Base-by-base conservation (phyloP, 2,888 invertebrate genomes). In the Uloborus plumipes region DNA sequence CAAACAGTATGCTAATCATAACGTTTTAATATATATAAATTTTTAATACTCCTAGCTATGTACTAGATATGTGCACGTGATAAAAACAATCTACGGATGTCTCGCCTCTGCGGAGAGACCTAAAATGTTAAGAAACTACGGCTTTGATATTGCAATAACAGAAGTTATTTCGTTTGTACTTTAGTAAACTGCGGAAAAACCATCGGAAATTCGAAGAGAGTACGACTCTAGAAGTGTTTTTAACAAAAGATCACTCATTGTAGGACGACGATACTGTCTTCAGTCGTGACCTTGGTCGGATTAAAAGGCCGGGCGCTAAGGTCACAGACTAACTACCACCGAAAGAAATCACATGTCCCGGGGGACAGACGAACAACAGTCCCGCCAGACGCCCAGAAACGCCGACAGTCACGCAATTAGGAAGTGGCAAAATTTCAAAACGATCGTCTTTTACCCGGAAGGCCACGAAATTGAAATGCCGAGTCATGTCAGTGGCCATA, bases 81-180 rank as follows among this genome's bases (percentile, higher is more conserved):
- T 83, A 83, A 83, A 83, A 83, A 83, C 83, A 69, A 77, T 83
- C 83, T 83, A 77, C 77, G 47, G 67, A 81, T 71, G 72, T 73
- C 74, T 76, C 66, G 59, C 74, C 71, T 59, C 70, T 67, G 58
- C 16, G 39, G 81, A 82, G 76, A 82, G 81, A 75, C 76, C 76
- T 77, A 83, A 83, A 83, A 77, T 76, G 73, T 72, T 76, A 83
- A 77, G 77, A 83, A 77, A 83, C 77, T 83, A 83, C 83, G 67
- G 77, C 83, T 73, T 83, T 83, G 75, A 77, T 83, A 83, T 83
- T 83, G 83, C 83, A 77, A 83, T 77, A 83, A 83, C 83, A 83
- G 83, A 77, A 83, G 83, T 77, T 77, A 83, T 77, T 39, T 83
- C 64, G 75, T 83, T 83, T 83, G 83, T 83, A 83, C 83, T 83